These are phyloP conservation scores for Coelogynopora nodosa DNA, from an alignment of 2,888 invertebrate species.

Conservation along the genomic window DNA sequence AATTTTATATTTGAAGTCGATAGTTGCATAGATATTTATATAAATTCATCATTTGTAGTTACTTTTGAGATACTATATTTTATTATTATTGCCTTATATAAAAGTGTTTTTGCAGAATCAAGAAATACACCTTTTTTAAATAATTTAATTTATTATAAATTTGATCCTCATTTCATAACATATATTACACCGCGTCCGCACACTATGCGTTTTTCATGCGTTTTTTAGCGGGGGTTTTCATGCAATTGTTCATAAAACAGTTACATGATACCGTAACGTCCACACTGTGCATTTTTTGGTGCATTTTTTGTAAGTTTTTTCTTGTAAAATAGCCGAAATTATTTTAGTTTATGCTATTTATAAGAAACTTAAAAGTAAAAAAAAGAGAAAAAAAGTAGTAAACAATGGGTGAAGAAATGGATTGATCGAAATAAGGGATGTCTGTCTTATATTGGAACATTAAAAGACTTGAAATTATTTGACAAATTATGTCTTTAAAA, in stretches of 20 bases:
- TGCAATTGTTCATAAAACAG: background rate
- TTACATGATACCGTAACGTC: background rate
- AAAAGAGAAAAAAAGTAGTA: too few relatives aligned
- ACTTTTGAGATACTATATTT: too few relatives aligned
- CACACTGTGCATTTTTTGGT: background rate
- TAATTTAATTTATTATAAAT: too few relatives aligned
- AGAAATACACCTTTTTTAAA: too few relatives aligned
- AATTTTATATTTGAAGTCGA: too few relatives aligned
- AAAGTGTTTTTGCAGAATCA: too few relatives aligned
- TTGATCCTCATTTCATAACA: too few relatives aligned
- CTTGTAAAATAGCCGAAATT: background rate
- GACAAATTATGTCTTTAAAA: too few relatives aligned
- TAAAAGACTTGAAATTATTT: background rate
- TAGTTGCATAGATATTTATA: too few relatives aligned
- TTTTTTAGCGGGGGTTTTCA: background rate
- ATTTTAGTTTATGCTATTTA: background rate
- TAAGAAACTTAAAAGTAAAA: background rate
- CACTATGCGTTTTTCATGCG: background rate
- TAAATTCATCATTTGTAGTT: too few relatives aligned
- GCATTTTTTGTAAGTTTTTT: background rate
- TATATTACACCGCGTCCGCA: background rate
- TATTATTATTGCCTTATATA: too few relatives aligned
- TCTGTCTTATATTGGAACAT: background rate
- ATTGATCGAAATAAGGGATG: background rate
- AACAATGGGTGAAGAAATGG: background rate